These are phyloP conservation scores for Pterostichus madidus DNA, from an alignment of 2,888 invertebrate species.

Conservation along the genomic window DNA sequence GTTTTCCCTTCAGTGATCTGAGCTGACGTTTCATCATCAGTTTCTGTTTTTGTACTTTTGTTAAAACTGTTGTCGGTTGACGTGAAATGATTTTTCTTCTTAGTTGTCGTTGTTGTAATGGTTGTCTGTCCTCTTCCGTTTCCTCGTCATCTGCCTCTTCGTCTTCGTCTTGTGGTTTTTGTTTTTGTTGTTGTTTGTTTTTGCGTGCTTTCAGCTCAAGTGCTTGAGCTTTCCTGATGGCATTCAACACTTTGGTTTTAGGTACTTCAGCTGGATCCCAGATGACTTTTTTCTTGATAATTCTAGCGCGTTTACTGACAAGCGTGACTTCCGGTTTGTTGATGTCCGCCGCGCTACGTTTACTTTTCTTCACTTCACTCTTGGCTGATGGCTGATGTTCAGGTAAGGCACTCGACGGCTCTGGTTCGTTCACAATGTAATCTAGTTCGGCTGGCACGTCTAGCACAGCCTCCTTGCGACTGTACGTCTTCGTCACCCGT, in stretches of 20 bases:
- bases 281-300: slow-evolving; percentile 86
- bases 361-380: background rate
- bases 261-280: slow-evolving; percentile 84
- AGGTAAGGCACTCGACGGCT: slow-evolving; percentile 50
- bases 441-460: slow-evolving; percentile 53
- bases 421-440: slow-evolving; percentile 52
- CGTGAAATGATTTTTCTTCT: background rate
- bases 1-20: slow-evolving; percentile 17
- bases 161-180: background rate
- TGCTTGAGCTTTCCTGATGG: background rate
- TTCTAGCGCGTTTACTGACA: slow-evolving; percentile 77
- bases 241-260: slow-evolving; percentile 36
- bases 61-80: background rate
- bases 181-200: slow-evolving; percentile 9
- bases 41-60: slow-evolving; percentile 59
- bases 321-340: slow-evolving; percentile 47
- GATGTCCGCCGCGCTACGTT: background rate
- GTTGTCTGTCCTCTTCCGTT: slow-evolving; percentile 4
- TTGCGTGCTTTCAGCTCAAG: background rate
- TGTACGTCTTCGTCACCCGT: slow-evolving; percentile 75
- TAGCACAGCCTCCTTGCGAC: slow-evolving; percentile 71
- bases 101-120: no score
- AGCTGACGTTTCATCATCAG: slow-evolving; percentile 65
- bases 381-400: background rate
- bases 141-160: background rate